Percentiles rank a stretch among this genome's conserved stretches.
Conservation (phyloP, 1,140 invertebrate species). For the Parasteatoda tepidariorum region DNA sequence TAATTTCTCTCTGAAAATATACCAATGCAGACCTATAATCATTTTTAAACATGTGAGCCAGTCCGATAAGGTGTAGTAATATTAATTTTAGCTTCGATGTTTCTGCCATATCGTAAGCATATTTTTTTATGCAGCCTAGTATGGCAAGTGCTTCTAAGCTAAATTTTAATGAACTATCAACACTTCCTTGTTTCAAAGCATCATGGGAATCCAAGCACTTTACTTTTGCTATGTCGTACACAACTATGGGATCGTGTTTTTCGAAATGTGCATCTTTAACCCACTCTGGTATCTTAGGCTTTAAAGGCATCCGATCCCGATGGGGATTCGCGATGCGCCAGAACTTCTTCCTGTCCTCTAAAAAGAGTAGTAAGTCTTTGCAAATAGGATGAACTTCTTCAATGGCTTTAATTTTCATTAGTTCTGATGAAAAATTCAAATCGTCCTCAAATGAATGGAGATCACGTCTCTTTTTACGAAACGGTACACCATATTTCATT, state of each 20-base stretch:
- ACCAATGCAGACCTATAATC: background rate
- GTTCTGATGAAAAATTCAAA: background rate
- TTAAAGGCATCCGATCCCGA: background rate
- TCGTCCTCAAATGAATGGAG: background rate
- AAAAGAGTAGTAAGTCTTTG: background rate
- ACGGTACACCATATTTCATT: background rate
- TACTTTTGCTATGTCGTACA: background rate
- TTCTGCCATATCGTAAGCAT: background rate
- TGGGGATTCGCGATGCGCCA: slow-evolving; percentile 4
- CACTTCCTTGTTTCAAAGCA: background rate
- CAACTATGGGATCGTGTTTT: background rate
- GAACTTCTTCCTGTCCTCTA: slow-evolving; percentile 1
- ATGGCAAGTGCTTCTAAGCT: background rate
- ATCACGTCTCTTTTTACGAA: background rate
- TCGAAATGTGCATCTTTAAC: too few species aligned
- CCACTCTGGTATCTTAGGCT: background rate
- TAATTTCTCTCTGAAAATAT: background rate
- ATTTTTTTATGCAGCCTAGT: background rate
- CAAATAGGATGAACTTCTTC: background rate
- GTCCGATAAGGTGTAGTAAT: background rate
- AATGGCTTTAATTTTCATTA: background rate
- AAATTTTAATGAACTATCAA: background rate
- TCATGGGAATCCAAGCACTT: background rate
- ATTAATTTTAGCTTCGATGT: background rate
- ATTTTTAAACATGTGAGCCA: background rate